Evolutionary conservation across 2,888 invertebrate genomes (phyloP).

Genomic region (Perdita meconis): DNA sequence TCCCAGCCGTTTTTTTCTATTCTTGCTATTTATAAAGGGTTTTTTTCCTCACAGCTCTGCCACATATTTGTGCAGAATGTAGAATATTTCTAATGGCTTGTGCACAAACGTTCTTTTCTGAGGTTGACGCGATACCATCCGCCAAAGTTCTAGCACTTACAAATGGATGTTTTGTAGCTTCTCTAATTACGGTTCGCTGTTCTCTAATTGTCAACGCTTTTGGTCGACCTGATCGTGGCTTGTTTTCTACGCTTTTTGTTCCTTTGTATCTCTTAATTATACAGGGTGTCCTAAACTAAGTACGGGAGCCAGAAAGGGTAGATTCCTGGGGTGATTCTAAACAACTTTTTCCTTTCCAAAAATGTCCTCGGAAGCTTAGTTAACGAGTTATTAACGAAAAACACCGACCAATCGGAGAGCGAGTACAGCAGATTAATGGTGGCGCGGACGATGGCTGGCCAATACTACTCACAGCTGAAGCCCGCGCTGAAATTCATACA

Average conservation of each 20-base stretch:
- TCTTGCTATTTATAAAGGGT: neutral
- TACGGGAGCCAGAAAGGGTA: too few relatives aligned
- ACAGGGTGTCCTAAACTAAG: too few relatives aligned
- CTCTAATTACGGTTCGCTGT: neutral
- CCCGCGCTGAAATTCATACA: too few relatives aligned
- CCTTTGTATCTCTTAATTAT: neutral
- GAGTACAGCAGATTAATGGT: too few relatives aligned
- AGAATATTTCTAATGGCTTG: conserved; percentile 1
- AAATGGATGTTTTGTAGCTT: conserved; percentile 2
- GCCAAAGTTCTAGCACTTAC: neutral
- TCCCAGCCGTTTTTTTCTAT: neutral
- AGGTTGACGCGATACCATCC: neutral
- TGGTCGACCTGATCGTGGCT: neutral
- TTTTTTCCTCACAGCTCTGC: neutral
- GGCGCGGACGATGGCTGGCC: too few relatives aligned
- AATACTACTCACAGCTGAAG: too few relatives aligned
- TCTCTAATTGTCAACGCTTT: neutral
- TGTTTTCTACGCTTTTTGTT: neutral
- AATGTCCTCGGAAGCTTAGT: too few relatives aligned
- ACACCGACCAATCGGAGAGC: too few relatives aligned
- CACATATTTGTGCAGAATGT: neutral
- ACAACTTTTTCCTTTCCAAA: too few relatives aligned
- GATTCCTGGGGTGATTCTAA: too few relatives aligned
- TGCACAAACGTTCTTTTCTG: neutral
- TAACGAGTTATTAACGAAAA: too few relatives aligned